These are phyloP conservation scores for Cyprinodon diabolis DNA, from an alignment of 2,797 vertebrate species.

Conservation along the genomic window DNA sequence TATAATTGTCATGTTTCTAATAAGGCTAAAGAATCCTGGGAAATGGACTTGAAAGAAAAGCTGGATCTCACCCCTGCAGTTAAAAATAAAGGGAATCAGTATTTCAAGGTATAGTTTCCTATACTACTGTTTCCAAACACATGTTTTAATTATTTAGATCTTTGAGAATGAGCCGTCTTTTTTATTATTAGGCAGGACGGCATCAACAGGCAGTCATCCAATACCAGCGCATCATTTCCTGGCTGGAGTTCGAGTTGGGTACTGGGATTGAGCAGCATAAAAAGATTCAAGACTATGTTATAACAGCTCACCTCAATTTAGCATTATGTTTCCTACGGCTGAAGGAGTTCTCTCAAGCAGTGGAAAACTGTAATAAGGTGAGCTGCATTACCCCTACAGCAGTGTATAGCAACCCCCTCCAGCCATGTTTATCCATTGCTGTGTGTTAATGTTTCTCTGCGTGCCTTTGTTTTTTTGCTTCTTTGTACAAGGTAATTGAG, in stretches of 20 bases:
- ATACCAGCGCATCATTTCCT: slow-evolving; percentile 91
- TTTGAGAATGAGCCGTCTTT: slow-evolving; percentile 3
- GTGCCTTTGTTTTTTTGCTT: not conserved
- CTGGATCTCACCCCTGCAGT: slow-evolving; percentile 84
- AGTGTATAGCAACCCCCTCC: not conserved
- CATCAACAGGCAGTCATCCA: slow-evolving; percentile 90
- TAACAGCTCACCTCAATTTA: slow-evolving; percentile 91
- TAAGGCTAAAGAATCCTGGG: slow-evolving; percentile 96
- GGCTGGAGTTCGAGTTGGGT: slow-evolving; percentile 94
- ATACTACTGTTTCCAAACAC: not conserved
- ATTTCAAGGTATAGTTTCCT: slow-evolving; percentile 87
- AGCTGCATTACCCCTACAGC: slow-evolving; percentile 13
- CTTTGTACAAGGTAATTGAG: slow-evolving; percentile 84
- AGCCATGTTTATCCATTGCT: not conserved
- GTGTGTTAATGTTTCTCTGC: not conserved
- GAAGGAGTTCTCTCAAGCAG: slow-evolving; percentile 85
- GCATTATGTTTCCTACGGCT: slow-evolving; percentile 92
- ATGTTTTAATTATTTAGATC: not conserved
- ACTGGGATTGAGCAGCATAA: slow-evolving; percentile 83
- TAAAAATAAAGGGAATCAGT: slow-evolving; percentile 94
- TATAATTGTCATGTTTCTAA: slow-evolving; percentile 52
- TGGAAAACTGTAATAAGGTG: slow-evolving; percentile 95
- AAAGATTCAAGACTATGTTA: slow-evolving; percentile 82
- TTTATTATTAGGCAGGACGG: slow-evolving; percentile 81
- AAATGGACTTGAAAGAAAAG: slow-evolving; percentile 96